Evolutionary conservation across 2,113 vertebrate genomes (phyloP).

Genomic region (Lipotes vexillifer): DNA sequence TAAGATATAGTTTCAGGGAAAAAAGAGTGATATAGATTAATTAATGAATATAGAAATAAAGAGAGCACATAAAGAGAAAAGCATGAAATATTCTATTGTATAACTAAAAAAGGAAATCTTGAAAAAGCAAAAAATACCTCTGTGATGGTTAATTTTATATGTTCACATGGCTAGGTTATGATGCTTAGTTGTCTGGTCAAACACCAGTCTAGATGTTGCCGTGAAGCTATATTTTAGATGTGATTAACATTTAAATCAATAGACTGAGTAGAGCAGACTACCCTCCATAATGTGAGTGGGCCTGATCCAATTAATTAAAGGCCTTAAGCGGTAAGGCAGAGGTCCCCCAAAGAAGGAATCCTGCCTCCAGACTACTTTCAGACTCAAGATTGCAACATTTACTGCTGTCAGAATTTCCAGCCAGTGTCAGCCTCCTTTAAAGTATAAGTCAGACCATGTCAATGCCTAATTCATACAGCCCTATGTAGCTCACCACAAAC

Average conservation of each 20-base stretch:
- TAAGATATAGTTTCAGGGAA: not conserved
- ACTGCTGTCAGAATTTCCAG: not conserved
- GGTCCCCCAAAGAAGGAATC: not conserved
- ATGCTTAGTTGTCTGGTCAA: not conserved
- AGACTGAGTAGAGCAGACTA: not conserved
- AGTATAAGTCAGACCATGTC: not conserved
- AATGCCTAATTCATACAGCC: not conserved
- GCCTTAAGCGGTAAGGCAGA: not conserved
- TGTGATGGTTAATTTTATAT: not conserved
- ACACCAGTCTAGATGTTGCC: not conserved
- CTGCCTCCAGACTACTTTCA: not conserved
- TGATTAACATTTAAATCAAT: not conserved
- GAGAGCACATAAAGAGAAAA: not conserved
- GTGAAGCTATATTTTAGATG: not conserved
- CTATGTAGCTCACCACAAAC: not conserved
- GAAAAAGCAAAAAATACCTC: not conserved
- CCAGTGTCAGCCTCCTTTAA: not conserved
- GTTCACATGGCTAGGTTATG: not conserved
- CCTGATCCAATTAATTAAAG: not conserved
- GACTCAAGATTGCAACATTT: not conserved
- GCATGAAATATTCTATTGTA: not conserved
- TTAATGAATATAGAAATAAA: not conserved
- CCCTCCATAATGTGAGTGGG: not conserved
- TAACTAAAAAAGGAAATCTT: not conserved
- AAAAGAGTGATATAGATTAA: not conserved